These are phyloP conservation scores for Charina bottae DNA, from an alignment of 2,113 vertebrate genomes.

Conservation along the genomic window DNA sequence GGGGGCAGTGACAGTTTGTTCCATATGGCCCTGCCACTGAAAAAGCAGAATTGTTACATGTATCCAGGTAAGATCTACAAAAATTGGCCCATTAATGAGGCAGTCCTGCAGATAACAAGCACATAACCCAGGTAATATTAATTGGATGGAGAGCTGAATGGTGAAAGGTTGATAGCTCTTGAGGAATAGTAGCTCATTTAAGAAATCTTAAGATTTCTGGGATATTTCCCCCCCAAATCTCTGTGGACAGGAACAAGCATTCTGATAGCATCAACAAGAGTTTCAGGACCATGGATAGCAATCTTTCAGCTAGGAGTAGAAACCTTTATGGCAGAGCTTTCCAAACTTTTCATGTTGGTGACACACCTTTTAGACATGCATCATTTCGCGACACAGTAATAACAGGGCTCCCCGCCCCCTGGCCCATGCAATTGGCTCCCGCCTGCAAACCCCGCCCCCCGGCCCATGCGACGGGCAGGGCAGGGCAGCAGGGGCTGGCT, in stretches of 20 bases:
- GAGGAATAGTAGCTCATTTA: background rate
- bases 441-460: too few relatives aligned
- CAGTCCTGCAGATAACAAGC: background rate
- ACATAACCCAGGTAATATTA: background rate
- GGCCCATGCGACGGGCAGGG: too few relatives aligned
- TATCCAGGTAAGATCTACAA: background rate
- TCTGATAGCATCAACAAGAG: background rate
- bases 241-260: background rate
- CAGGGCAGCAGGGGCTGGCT: too few relatives aligned
- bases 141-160: background rate
- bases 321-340: background rate
- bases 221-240: too few relatives aligned
- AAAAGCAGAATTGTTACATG: background rate
- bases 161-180: background rate
- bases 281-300: background rate
- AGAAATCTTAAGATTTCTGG: background rate
- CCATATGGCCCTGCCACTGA: background rate
- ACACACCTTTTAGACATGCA: too few relatives aligned
- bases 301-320: background rate
- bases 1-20: background rate
- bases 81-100: background rate
- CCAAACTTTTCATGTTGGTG: too few relatives aligned
- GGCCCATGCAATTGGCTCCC: too few relatives aligned
- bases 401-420: too few relatives aligned
- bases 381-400: too few relatives aligned